Evolutionary conservation across 2,113 vertebrate genomes (phyloP), one percentile per base, ranked within the genome.

Genomic region (Oncorhynchus tshawytscha): DNA sequence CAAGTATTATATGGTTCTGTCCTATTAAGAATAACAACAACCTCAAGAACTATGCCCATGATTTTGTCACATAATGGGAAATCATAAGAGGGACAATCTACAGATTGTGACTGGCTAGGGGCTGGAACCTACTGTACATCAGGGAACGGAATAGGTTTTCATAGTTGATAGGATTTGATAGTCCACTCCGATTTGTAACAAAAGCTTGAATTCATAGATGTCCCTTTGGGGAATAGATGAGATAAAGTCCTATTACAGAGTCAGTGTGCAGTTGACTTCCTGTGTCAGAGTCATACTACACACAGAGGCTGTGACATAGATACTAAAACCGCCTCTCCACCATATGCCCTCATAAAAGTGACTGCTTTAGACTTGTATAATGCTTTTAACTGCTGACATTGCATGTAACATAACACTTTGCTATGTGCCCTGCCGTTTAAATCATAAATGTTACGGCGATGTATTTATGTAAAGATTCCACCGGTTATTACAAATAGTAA

Each of bases 221-320:
- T 88, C 75, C 83, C 77, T 87, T 82, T 66, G 48, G 85, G 81
- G 81, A 72, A 70, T 60, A 73, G 71, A 70, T 64, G 76, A 75
- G 74, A 86, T 90, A 77, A 83, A 86, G 86, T 64, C 78, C 62
- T 80, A 81, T 87, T 84, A 84, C 83, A 69, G 72, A 82, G 82
- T 84, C 78, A 54, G 71, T 86, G 89, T 91, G 77, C 80, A 85
- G 60, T 72, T 79, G 79, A 88, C 81, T 90, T 84, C 79, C 27
- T 82, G 75, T 78, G 67, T 79, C 81, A 73, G 65, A 75, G 66
- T 76, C 84, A 62, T 59, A 74, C 72, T 81, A 77, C 69, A 82
- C 25, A 71, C 64, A 2, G 25, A 81, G 76, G 72, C 65, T 62
- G 24, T 74, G 82, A 83, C 70, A 77, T 78, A 80, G 68, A 78